phyloP scores from a whole-genome alignment of 2,113 vertebrate species.

The Empidonax traillii region DNA sequence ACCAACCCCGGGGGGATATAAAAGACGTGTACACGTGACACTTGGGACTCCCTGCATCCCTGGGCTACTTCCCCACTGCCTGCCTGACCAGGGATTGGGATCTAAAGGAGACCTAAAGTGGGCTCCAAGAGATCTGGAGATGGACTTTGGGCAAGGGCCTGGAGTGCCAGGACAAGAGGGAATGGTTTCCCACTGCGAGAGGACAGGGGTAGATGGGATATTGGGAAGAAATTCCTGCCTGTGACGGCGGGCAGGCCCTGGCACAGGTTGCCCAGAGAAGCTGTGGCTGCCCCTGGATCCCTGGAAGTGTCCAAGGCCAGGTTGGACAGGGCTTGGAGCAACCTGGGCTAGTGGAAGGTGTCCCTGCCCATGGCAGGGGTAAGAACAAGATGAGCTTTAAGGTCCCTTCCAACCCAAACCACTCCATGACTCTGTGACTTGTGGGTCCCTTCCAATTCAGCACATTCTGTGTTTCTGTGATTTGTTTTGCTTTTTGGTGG shows the following conservation, averaged over 20 bases:
- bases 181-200: background rate
- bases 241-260: accelerated
- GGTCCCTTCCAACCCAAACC: background rate
- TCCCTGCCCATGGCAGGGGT: background rate
- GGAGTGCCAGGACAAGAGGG: background rate
- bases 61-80: background rate
- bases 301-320: background rate
- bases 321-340: accelerated
- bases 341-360: accelerated
- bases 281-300: background rate
- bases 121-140: background rate
- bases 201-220: background rate
- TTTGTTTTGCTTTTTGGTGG: background rate
- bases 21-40: background rate
- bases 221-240: accelerated
- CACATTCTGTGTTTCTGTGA: background rate
- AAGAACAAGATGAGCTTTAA: accelerated
- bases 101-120: background rate
- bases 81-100: background rate
- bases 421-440: background rate
- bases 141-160: accelerated
- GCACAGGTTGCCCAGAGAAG: background rate
- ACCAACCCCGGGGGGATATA: background rate
- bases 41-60: background rate
- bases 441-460: background rate